Evolutionary conservation across 2,113 vertebrate species (phyloP).

Genomic region (Tamias sibiricus): DNA sequence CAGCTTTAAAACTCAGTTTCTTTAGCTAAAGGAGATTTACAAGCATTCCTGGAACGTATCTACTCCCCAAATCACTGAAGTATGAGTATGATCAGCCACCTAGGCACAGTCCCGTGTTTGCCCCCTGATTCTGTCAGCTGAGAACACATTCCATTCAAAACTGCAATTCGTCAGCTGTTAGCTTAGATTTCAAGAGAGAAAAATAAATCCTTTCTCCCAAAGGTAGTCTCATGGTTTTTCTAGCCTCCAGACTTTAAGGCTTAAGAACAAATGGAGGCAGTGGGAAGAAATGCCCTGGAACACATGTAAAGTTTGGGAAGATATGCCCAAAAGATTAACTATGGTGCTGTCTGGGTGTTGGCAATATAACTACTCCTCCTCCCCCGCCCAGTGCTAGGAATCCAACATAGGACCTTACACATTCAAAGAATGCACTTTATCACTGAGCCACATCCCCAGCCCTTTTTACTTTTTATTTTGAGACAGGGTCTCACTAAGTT

Average conservation of each 20-base stretch:
- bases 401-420: background rate
- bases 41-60: background rate
- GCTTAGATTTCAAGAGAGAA: background rate
- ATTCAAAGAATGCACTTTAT: too few species aligned
- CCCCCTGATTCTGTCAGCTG: background rate
- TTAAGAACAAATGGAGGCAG: background rate
- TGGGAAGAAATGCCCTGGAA: background rate
- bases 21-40: conserved; percentile 34
- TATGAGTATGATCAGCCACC: background rate
- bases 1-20: background rate
- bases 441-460: too few species aligned
- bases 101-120: too few species aligned
- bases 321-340: background rate
- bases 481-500: too few species aligned
- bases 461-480: too few species aligned
- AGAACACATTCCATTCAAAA: background rate
- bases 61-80: background rate
- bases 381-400: too few species aligned
- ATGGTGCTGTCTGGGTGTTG: background rate
- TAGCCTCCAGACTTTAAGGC: background rate
- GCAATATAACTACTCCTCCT: background rate
- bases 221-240: background rate
- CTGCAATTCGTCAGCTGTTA: background rate
- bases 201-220: background rate
- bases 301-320: background rate